Evolutionary conservation across 2,113 vertebrate species (phyloP).

Genomic region (Cavia porcellus): DNA sequence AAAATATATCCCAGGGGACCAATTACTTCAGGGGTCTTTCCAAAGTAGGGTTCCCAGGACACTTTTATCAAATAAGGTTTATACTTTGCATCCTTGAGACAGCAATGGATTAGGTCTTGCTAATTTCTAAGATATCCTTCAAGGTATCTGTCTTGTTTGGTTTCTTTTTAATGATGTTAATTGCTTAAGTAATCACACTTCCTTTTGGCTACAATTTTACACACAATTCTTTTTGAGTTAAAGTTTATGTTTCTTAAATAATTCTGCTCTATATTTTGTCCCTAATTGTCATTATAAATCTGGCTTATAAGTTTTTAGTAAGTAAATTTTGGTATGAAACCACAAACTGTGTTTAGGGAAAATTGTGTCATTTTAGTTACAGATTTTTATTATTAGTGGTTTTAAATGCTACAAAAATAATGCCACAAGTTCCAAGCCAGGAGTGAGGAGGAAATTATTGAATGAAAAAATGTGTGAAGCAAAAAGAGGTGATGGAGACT

Average conservation of each 20-base stretch:
- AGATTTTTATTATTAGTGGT: conserved; percentile 25
- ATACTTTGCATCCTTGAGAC: too few relatives aligned
- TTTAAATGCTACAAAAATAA: conserved; percentile 38
- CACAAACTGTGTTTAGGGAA: neutral
- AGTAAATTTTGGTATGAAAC: neutral
- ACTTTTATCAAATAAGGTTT: too few relatives aligned
- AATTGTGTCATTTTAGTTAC: conserved; percentile 37
- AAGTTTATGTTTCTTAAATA: neutral
- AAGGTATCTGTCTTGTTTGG: neutral
- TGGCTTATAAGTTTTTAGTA: neutral
- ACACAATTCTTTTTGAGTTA: neutral
- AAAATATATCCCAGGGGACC: too few relatives aligned
- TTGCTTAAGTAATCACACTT: neutral
- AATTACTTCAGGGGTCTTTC: too few relatives aligned
- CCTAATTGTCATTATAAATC: neutral
- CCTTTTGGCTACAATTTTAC: neutral
- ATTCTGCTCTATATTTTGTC: neutral
- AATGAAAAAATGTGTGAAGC: neutral
- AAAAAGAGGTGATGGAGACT: neutral
- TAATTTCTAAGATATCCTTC: neutral
- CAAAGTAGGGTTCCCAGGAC: too few relatives aligned
- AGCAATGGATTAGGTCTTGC: neutral
- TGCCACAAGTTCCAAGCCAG: neutral
- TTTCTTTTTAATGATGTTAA: neutral
- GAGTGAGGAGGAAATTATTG: neutral